phyloP scores from a whole-genome alignment of 1,140 invertebrate genomes.

The Papilio glaucus region DNA sequence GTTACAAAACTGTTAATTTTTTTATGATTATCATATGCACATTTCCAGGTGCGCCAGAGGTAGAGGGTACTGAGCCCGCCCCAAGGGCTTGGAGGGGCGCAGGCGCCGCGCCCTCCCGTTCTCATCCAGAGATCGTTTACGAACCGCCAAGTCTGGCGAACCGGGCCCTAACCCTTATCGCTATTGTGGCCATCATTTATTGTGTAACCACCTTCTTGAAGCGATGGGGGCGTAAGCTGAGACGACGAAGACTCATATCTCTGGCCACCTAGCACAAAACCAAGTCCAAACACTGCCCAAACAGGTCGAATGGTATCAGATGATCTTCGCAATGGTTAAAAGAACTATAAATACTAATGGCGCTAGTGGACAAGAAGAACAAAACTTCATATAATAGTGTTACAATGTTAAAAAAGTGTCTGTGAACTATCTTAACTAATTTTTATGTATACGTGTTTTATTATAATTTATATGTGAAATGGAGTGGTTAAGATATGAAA shows the following conservation, averaged over 20 bases:
- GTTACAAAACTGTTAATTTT: too few species aligned
- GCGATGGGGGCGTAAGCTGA: conserved; percentile 64
- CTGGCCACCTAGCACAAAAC: conserved; percentile 63
- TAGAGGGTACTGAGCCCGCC: conserved; percentile 69
- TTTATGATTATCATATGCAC: neutral
- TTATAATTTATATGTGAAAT: neutral
- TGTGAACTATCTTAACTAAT: neutral
- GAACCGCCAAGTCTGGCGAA: conserved; percentile 41
- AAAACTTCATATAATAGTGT: neutral
- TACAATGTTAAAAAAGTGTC: neutral
- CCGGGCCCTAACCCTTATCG: conserved; percentile 53
- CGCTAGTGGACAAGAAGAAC: neutral
- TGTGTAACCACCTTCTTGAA: conserved; percentile 60
- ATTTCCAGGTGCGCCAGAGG: conserved; percentile 61
- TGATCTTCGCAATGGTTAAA: conserved; percentile 14
- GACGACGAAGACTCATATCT: conserved; percentile 62
- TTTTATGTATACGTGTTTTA: neutral
- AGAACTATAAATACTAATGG: neutral
- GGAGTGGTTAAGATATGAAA: neutral
- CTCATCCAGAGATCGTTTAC: conserved; percentile 43
- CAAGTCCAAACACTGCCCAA: conserved; percentile 4
- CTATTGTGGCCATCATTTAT: conserved; percentile 59
- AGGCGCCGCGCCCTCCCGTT: conserved; percentile 59
- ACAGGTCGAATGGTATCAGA: conserved; percentile 11
- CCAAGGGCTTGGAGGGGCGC: conserved; percentile 69